Base-by-base conservation (phyloP, 2,888 invertebrate genomes). In the Chydorus sphaericus region DNA sequence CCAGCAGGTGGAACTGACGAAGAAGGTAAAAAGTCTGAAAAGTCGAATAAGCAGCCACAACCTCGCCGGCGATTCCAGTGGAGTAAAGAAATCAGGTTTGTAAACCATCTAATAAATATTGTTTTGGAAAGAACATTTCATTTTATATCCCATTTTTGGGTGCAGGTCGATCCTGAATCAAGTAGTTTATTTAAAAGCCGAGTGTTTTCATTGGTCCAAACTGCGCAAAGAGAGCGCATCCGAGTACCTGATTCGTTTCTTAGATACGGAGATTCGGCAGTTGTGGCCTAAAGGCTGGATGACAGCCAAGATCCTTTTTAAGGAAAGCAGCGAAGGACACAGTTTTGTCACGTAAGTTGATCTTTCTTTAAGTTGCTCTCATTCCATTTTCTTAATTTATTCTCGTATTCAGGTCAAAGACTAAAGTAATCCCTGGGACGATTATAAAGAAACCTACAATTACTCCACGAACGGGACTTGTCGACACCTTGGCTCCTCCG, bases 11-110 rank as follows among this genome's bases (percentile, higher is more conserved):
- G 63, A 18, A 67, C 68, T 20, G 66, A 64, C 20, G 66, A 70
- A n/a, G 72, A 70, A 29, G 68, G 65, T 44, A 66, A 66, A 20
- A 68, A 67, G 58, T 70, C 66, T 49, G 76, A 77, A 30, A 76
- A 78, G 39, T 67, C 71, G 48, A 76, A 77, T 59, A 73, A 36
- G 14, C 16, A n/a, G 8, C 36, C 36, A 10, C 23, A 81, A 52
- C 85, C 85, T 3, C 79, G 81, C 63, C 79, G 81, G 26, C 77
- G 79, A 58, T 87, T 85, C 71, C 77, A 79, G 29, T 86, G 86
- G 85, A 81, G 78, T 53, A 75, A 76, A 44, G 75, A 78, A 64
- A 70, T 76, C 44, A 78, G 77, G 80, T 80, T 68, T 65, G 68
- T 65, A 56, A 39, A 53, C 36, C 23, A 2, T 30, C 28, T 44